Evolutionary conservation across 2,797 vertebrate species (phyloP), one percentile per base, ranked within the genome.

Genomic region (Euphonia xanthogaster): DNA sequence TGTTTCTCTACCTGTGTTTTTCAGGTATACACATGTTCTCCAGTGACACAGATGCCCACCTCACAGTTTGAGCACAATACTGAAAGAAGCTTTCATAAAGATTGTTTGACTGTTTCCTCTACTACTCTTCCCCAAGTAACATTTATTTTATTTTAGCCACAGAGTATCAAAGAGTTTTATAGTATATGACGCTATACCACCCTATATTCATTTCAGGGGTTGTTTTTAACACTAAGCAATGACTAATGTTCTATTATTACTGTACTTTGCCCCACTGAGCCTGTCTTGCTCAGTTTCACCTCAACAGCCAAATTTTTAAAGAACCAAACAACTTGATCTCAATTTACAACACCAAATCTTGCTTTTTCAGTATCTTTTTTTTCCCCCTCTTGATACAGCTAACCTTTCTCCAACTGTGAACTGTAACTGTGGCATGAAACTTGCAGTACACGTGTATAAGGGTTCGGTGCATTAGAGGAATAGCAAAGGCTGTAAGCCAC

Each of bases 361-460:
- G 11, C 35, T n/a, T 86, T 25, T 60, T 66, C 47, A 24, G 15
- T 71, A 48, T 47, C 16, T 45, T 10, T 2, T 2, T 3, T 0
- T 1, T 1, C 21, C 1, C 4, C 2, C 4, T 1, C 31, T 33
- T 7, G 1, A n/a, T 27, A 84, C 5, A 72, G n/a, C 37, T 60
- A 65, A 30, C 14, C 53, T 47, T 45, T 53, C 24, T 71, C 37
- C 81, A 81, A 65, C 20, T 11, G 18, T 4, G 9, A 90, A 7
- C 22, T 27, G 3, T n/a, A 86, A 77, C 30, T 42, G 30, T 50
- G 55, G 23, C 17, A 16, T 22, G 25, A 50, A 81, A 55, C 17
- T 28, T 62, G 15, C 35, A 61, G 37, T 12, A 35, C 14, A 4
- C 8, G 8, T 0, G 0, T 7, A 12, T 0, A 22, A 17, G 16